Percentiles rank a stretch among this genome's conserved stretches.
Evolutionary conservation across 2,888 invertebrate genomes (phyloP).

Genomic region (Nemapogon koenigi): DNA sequence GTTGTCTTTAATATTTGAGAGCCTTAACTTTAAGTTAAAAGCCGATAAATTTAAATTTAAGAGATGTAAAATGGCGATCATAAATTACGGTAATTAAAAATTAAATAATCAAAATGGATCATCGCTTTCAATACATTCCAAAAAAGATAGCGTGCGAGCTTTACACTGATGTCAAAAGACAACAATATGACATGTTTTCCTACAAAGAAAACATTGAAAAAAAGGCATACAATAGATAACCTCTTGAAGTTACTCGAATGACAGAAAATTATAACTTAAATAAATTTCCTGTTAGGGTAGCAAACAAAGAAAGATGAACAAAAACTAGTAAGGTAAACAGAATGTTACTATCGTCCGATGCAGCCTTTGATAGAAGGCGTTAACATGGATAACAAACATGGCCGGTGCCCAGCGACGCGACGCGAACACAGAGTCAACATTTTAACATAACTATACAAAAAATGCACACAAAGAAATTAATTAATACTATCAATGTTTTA

Average conservation of each 20-base stretch:
- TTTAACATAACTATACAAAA: too few species aligned
- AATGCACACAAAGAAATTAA: neutral
- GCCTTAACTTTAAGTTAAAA: too few species aligned
- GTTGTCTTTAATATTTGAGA: too few species aligned
- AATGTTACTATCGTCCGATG: constrained; percentile 36
- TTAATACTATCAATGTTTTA: too few species aligned
- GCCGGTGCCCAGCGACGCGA: constrained; percentile 16
- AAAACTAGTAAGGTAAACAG: constrained; percentile 46
- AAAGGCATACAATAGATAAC: constrained; percentile 28
- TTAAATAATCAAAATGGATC: too few species aligned
- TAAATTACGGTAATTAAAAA: too few species aligned
- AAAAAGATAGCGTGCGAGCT: constrained; percentile 6
- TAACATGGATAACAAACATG: constrained; percentile 38
- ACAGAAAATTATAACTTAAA: constrained; percentile 60
- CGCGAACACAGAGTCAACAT: too few species aligned
- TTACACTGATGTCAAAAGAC: constrained; percentile 29
- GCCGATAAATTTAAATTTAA: too few species aligned
- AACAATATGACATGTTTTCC: constrained; percentile 32
- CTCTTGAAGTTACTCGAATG: constrained; percentile 38
- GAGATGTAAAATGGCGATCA: too few species aligned
- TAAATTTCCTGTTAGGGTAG: constrained; percentile 58
- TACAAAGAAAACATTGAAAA: constrained; percentile 22
- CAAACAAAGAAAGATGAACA: constrained; percentile 44
- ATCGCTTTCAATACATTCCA: too few species aligned
- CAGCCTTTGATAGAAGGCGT: constrained; percentile 52